Evolutionary conservation across 2,888 invertebrate species (phyloP), one percentile per base, ranked within the genome.

Genomic region (Teleiodes luculella): DNA sequence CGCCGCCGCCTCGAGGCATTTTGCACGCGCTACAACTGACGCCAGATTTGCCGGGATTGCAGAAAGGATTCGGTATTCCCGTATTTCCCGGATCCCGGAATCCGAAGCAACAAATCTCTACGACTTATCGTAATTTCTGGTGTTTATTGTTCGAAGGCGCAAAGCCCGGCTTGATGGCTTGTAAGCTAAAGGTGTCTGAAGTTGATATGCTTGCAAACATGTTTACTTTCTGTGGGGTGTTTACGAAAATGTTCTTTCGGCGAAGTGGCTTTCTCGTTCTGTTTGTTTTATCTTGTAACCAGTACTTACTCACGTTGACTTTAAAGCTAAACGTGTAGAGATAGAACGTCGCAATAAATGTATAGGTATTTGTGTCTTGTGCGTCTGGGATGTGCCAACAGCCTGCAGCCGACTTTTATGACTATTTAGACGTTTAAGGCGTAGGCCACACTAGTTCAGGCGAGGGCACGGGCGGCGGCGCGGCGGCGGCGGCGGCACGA

Each of bases 111-210:
- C 39, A 41, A 41, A 41, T 41, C 39, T 41, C 39, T 18, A 16
- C 10, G 39, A 16, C 39, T 41, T 41, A 41, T 18, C 39, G 39
- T 41, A 41, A 41, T 41, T 41, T 41, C 39, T 41, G 39, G 39
- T 41, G 39, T 41, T 41, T 41, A 41, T 41, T 41, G 39, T 41
- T 41, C 39, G 39, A 20, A 41, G 39, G 39, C 39, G 39, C 11
- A 41, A 41, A 41, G 39, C 39, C 18, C 18, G 39, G 39, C 39
- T 18, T 18, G 39, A 41, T 41, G 33, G 33, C 33, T 33, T 33
- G 33, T 33, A 33, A 33, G n/a, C 33, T 33, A 33, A 33, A 33
- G 33, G 33, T 33, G 33, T 33, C 33, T 33, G 33, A 33, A 33
- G 33, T 33, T 33, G 33, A 33, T 33, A 33, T 33, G 33, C 10